Percentiles rank a stretch among this genome's conserved stretches.
Conservation (phyloP, 2,888 invertebrate genomes). For the Scelioninae gen. 1 region DNA sequence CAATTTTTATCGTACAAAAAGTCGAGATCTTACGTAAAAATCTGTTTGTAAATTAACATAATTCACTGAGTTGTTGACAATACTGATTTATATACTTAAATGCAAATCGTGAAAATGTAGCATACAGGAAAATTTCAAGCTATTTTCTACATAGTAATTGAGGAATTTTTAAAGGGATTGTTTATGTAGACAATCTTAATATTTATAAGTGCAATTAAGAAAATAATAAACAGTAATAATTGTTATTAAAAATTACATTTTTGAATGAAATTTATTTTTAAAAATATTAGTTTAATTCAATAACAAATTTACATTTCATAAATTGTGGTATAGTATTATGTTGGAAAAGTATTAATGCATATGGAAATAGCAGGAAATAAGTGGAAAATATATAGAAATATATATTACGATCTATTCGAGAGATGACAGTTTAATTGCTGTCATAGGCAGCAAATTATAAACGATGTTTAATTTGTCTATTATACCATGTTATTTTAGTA, state of each 20-base stretch:
- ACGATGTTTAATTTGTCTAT: constrained; percentile 41
- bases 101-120: constrained; percentile 25
- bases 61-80: constrained; percentile 5
- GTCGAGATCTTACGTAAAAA: constrained; percentile 4
- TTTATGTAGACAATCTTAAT: too few species aligned
- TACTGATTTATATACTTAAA: constrained; percentile 28
- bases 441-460: constrained; percentile 28
- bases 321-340: too few species aligned
- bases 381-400: constrained; percentile 16
- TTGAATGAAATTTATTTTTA: too few species aligned
- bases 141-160: constrained; percentile 2
- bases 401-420: not conserved
- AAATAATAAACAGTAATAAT: too few species aligned
- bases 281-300: too few species aligned
- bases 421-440: constrained; percentile 54
- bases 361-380: not conserved
- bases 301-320: too few species aligned
- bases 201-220: too few species aligned
- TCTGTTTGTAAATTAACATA: constrained; percentile 18
- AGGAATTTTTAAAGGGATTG: not conserved
- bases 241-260: too few species aligned
- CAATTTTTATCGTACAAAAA: not conserved
- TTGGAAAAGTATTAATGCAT: too few species aligned
- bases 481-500: constrained; percentile 27
- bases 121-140: constrained; percentile 19